These are phyloP conservation scores for Oceanodroma leucorhoa DNA, from an alignment of 2,797 vertebrate species.

Conservation along the genomic window DNA sequence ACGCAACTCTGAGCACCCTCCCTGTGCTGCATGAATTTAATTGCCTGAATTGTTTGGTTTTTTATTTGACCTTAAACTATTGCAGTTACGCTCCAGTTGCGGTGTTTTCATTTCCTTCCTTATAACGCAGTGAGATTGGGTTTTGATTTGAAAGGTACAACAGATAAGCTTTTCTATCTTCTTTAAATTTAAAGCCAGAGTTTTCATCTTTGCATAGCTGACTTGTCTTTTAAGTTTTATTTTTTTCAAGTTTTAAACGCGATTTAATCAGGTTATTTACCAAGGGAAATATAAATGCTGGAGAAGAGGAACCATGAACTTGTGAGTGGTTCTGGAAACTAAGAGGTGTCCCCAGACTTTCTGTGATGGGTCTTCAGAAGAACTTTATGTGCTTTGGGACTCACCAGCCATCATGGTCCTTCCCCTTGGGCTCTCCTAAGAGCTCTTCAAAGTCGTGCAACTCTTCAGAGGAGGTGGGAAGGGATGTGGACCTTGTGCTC, in stretches of 20 bases:
- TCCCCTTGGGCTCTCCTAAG: neutral
- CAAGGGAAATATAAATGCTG: neutral
- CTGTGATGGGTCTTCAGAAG: rapidly evolving
- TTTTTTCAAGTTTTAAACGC: neutral
- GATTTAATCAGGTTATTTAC: neutral
- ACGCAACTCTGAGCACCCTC: neutral
- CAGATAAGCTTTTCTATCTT: neutral
- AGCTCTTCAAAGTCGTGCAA: neutral
- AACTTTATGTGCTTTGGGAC: neutral
- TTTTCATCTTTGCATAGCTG: neutral
- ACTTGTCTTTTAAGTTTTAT: neutral
- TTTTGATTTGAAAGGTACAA: neutral
- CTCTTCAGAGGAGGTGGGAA: neutral
- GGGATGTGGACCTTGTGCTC: neutral
- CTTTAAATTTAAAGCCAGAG: neutral
- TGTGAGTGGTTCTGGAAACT: neutral
- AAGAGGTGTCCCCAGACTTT: neutral
- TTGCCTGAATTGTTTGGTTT: neutral
- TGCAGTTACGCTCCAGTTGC: neutral
- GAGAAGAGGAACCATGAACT: neutral
- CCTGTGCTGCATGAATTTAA: neutral
- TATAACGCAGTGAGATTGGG: neutral
- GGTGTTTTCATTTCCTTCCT: neutral
- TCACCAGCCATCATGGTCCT: neutral
- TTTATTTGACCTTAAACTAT: constrained; percentile 23